Evolutionary conservation across 2,113 vertebrate genomes (phyloP).

Genomic region (Anhinga rufa): DNA sequence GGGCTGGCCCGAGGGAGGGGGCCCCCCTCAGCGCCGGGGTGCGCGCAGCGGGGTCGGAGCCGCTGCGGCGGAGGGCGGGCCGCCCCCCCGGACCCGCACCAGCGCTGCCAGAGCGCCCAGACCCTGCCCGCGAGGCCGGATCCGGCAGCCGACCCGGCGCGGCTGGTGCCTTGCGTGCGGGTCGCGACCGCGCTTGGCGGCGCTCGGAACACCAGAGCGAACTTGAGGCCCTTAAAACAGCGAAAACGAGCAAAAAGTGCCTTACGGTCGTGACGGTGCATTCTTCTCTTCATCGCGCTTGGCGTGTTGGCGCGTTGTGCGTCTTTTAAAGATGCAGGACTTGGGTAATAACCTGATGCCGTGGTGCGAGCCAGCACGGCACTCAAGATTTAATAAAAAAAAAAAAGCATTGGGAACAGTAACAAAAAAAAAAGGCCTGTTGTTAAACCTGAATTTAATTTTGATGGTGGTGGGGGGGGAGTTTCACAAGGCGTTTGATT

Average conservation of each 20-base stretch:
- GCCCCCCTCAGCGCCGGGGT: background rate
- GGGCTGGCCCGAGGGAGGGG: background rate
- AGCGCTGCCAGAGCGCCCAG: background rate
- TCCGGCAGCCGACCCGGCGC: background rate
- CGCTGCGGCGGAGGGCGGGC: background rate
- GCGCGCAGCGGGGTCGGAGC: accelerated
- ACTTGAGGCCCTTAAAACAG: background rate
- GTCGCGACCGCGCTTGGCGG: background rate
- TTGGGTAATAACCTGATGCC: background rate
- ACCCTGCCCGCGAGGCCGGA: background rate
- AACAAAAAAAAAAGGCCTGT: background rate
- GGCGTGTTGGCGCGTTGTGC: no score
- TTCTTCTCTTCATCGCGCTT: background rate
- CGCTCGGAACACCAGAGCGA: background rate
- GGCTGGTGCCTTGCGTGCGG: background rate
- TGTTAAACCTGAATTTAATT: background rate
- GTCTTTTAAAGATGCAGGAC: background rate
- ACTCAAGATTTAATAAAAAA: background rate
- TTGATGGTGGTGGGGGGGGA: background rate
- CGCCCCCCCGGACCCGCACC: background rate
- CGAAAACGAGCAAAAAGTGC: background rate
- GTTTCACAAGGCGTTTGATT: background rate
- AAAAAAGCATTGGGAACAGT: background rate
- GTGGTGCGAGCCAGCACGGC: background rate
- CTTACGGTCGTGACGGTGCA: background rate